Evolutionary conservation across 2,113 vertebrate genomes (phyloP).

Genomic region (Seriola aureovittata): DNA sequence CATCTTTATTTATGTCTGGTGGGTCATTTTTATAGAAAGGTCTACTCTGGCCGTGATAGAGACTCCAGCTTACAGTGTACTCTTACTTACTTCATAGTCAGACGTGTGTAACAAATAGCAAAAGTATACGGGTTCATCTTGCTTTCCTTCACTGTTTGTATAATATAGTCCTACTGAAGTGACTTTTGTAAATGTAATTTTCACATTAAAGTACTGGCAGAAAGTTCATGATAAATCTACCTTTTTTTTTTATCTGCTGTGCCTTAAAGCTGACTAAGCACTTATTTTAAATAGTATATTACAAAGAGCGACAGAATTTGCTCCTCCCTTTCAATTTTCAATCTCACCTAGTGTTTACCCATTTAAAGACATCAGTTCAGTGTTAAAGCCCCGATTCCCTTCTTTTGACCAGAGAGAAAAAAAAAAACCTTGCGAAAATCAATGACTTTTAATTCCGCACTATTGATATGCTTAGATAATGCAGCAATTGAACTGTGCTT

Average conservation of each 20-base stretch:
- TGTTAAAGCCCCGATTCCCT: slow-evolving; percentile 43
- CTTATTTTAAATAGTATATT: slow-evolving; percentile 30
- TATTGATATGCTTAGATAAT: slow-evolving; percentile 85
- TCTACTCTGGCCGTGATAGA: slow-evolving; percentile 39
- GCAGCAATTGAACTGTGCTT: slow-evolving; percentile 80
- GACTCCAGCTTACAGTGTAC: slow-evolving; percentile 57
- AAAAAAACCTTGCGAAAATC: slow-evolving; percentile 72
- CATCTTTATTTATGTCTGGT: slow-evolving; percentile 70
- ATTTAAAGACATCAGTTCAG: slow-evolving; percentile 52
- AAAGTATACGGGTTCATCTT: background rate
- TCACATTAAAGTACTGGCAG: slow-evolving; percentile 14
- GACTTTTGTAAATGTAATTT: slow-evolving; percentile 47
- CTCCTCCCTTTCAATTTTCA: slow-evolving; percentile 14
- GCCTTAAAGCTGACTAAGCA: slow-evolving; percentile 3
- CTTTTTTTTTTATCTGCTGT: background rate
- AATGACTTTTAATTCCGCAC: slow-evolving; percentile 84
- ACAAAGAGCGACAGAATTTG: slow-evolving; percentile 1
- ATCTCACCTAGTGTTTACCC: slow-evolving; percentile 1
- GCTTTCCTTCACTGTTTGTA: slow-evolving; percentile 30
- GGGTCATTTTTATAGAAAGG: slow-evolving; percentile 52
- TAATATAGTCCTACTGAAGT: slow-evolving; percentile 28
- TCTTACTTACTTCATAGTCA: slow-evolving; percentile 49
- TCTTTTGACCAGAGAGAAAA: slow-evolving; percentile 60
- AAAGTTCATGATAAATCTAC: background rate
- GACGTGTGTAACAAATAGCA: slow-evolving; percentile 30